Base-by-base conservation (phyloP, 2,797 vertebrate genomes). In the Tenualosa ilisha region DNA sequence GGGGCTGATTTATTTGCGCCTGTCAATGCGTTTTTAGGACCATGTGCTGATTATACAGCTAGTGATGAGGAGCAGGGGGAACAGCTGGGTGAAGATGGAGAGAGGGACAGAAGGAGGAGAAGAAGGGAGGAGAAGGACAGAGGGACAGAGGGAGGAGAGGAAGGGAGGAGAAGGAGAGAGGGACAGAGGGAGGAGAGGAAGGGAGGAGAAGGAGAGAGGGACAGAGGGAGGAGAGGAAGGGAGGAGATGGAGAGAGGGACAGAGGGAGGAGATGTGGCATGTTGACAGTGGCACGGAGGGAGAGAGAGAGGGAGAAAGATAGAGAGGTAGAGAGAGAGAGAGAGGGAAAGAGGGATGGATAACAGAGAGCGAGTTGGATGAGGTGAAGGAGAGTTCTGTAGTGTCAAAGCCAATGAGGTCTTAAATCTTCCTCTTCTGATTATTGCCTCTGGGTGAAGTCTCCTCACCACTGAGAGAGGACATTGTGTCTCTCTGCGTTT, bases 1-100 rank as follows among this genome's bases (percentile, higher is more conserved):
- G 81, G 31, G 0, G 65, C 40, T 91, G 83, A 91, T 93, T 92
- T 91, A 90, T 88, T 24, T 84, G 12, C 43, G n/a, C n/a, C 24
- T 81, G 75, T 90, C 68, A 86, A 2, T 89, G 81, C 13, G 82
- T 86, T 89, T 87, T 89, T 9, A 81, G 6, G 46, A 63, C 86
- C 72, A 59, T 31, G 43, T 75, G 82, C 68, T 82, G 75, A 87
- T 89, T 84, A 22, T 17, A n/a, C 68, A 85, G 85, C 46, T 82
- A 82, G 49, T 15, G 15, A 15, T 75, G 81, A 49, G 40, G 4
- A 61, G 7, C 75, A 2, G 11, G 11, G 68, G 68, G 5, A 68
- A 12, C 31, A 31, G 31, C 31, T 7, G 63, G 26, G 31, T 15
- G 65, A 0, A 26, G 68, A 37, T 12, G 17, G 65, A 7, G 17